Evolutionary conservation across 2,797 vertebrate genomes (phyloP), one percentile per base, ranked within the genome.

Genomic region (Ctenochaetus hawaiiensis): DNA sequence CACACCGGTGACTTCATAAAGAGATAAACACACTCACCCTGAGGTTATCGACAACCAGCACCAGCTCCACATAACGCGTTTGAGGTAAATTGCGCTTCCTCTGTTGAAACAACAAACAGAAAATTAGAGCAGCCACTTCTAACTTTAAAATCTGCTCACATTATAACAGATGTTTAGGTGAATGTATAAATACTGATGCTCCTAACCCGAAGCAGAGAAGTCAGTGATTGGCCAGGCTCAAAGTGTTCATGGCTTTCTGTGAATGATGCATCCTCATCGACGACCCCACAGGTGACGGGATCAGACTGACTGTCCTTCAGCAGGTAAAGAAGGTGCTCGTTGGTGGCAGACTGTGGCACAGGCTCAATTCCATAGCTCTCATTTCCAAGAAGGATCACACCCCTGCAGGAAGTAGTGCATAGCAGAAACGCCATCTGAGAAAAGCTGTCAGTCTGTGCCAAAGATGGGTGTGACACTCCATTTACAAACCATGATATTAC

Each of bases 31-130:
- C 5, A 62, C 91, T 94, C 90, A 98, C 97, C 94, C 96, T 96
- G 49, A 91, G 82, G 62, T 97, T 88, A 90, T 98, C 97, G n/a
- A 95, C 96, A 61, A 98, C 96, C 74, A 97, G 73, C 6, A 88
- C 96, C 84, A 98, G 78, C 88, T 98, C 97, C 59, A 98, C 90
- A 8, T 95, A 98, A 83, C 93, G 95, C 64, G 95, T 96, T 63
- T 92, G 90, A 43, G 96, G 95, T 74, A 97, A 89, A 67, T 83
- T 94, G 71, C 97, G 89, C 81, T 95, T 96, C 82, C 77, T 94
- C 97, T 98, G 91, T 90, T 67, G 26, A 77, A 78, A 77, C 0
- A 75, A 70, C 6, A 75, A 48, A 83, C 11, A 67, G 18, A 23
- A 20, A 44, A 14, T 1, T 47, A 61, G 2, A 1, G 13, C 10